phyloP scores from a whole-genome alignment of 2,888 invertebrate species.

The Idaea straminata region DNA sequence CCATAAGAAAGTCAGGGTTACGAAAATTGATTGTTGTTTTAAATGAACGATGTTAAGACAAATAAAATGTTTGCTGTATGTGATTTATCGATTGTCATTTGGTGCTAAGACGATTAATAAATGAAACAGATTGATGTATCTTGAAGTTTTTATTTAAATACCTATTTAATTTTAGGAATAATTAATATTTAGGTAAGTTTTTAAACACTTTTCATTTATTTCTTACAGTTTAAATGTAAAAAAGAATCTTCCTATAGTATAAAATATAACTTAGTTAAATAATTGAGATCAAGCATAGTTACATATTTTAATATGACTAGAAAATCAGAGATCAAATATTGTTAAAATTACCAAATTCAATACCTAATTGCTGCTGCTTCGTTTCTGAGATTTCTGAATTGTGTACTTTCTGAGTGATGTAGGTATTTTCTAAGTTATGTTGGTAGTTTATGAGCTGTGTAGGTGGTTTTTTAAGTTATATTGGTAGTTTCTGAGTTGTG shows the following conservation, averaged over 20 bases:
- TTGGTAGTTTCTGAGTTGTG: no score
- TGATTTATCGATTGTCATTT: background rate
- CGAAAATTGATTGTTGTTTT: background rate
- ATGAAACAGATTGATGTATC: background rate
- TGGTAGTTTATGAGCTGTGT: no score
- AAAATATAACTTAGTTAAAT: background rate
- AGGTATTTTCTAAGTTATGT: no score
- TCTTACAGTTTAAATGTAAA: background rate
- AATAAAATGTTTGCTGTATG: background rate
- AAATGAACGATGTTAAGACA: background rate
- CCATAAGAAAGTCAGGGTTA: no score
- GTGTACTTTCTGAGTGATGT: background rate
- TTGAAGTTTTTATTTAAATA: background rate
- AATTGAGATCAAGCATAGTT: background rate
- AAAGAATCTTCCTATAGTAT: background rate
- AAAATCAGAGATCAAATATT: background rate
- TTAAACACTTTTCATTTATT: background rate
- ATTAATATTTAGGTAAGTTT: background rate
- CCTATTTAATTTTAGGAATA: background rate
- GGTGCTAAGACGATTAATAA: background rate
- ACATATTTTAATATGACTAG: background rate
- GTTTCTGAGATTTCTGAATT: background rate
- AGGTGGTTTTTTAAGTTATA: no score
- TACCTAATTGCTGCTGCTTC: background rate
- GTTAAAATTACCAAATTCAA: background rate